Percentiles rank a stretch among this genome's conserved stretches.
Evolutionary conservation across 30 jellyfish, hydroid and myxozoan species (phyloP).

Genomic region (Turritopsis rubra): DNA sequence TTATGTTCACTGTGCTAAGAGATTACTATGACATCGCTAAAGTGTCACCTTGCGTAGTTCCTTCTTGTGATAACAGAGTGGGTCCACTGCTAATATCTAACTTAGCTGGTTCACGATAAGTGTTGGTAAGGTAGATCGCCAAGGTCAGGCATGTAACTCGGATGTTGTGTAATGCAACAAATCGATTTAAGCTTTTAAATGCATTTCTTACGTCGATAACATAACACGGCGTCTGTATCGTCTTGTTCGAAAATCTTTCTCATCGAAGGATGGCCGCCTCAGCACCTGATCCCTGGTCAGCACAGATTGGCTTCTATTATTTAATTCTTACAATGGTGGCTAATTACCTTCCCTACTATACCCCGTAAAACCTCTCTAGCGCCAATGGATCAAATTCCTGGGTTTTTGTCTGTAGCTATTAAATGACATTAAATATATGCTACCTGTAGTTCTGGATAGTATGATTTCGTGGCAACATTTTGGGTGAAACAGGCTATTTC

Average conservation of each 20-base stretch:
- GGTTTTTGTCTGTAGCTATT: background rate
- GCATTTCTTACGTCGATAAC: background rate
- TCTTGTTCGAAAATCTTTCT: background rate
- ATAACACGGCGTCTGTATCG: background rate
- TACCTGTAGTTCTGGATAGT: slow-evolving; percentile 15
- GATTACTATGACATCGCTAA: background rate
- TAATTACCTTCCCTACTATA: slow-evolving; percentile 11
- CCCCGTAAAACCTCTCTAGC: slow-evolving; percentile 21
- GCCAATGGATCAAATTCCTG: slow-evolving; percentile 13
- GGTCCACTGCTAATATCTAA: background rate
- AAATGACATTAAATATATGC: too few species aligned
- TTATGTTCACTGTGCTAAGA: background rate
- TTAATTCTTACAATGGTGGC: background rate
- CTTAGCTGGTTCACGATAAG: background rate
- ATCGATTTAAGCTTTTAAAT: background rate
- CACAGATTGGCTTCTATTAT: slow-evolving; percentile 8
- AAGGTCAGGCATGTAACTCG: background rate
- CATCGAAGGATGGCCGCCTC: slow-evolving; percentile 29
- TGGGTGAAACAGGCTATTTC: slow-evolving; percentile 20
- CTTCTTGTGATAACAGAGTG: background rate
- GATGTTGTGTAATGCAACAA: background rate
- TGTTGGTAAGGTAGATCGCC: background rate
- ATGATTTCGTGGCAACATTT: background rate
- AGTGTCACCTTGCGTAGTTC: background rate
- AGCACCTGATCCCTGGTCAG: slow-evolving; percentile 32